phyloP scores from a whole-genome alignment of 2,888 invertebrate species.

The Morinoia aosen region DNA sequence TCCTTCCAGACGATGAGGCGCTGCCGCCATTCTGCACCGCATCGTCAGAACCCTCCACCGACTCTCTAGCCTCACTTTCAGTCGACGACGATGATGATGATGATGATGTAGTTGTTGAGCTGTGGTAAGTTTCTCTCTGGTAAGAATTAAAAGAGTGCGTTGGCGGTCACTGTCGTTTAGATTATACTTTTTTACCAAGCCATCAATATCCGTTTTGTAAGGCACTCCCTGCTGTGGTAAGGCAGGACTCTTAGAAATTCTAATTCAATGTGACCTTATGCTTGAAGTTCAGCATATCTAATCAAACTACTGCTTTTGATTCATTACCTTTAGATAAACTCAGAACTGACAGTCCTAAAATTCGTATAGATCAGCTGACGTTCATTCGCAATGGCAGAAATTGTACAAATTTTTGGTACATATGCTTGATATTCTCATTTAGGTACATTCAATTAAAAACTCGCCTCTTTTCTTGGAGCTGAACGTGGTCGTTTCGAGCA shows the following conservation, averaged over 20 bases:
- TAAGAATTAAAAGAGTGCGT: neutral
- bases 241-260: neutral
- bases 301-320: neutral
- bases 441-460: neutral
- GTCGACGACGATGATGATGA: neutral
- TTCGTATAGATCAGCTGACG: neutral
- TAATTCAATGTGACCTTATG: neutral
- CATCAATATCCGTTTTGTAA: neutral
- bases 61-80: neutral
- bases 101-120: neutral
- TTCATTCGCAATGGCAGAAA: neutral
- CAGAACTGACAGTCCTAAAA: neutral
- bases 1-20: neutral
- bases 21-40: neutral
- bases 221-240: neutral
- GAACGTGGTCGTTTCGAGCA: conserved; percentile 22
- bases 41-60: neutral
- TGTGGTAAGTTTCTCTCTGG: conserved; percentile 14
- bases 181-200: neutral
- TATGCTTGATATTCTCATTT: neutral
- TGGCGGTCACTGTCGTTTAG: neutral
- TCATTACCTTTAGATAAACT: neutral
- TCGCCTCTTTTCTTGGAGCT: conserved; percentile 31
- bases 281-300: neutral
- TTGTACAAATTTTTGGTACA: neutral